Conservation (phyloP, 2,113 vertebrate genomes). For the Nanorana parkeri region DNA sequence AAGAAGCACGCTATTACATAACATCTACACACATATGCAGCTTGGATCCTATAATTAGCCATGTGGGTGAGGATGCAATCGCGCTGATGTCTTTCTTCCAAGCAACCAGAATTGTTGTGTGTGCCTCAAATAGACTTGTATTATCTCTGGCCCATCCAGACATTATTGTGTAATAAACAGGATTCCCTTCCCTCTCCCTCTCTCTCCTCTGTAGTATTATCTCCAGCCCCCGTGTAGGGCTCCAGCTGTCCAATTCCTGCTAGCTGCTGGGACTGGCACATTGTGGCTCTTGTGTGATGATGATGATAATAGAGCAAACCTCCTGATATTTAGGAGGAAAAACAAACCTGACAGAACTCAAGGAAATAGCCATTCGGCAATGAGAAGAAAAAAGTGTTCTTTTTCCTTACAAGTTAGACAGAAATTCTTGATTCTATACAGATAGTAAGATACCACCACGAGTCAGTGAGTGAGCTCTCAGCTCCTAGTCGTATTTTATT, state of each 20-base stretch:
- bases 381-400: too few relatives aligned
- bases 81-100: neutral
- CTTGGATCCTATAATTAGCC: slow-evolving; percentile 51
- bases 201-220: neutral
- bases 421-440: too few relatives aligned
- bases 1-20: slow-evolving; percentile 33
- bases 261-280: slow-evolving; percentile 41
- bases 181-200: neutral
- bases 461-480: too few relatives aligned
- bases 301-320: slow-evolving; percentile 39
- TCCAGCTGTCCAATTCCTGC: slow-evolving; percentile 46
- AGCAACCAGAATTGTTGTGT: slow-evolving; percentile 15
- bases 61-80: slow-evolving; percentile 46
- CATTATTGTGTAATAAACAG: slow-evolving; percentile 17
- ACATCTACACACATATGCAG: slow-evolving; percentile 50
- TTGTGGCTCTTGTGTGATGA: slow-evolving; percentile 8
- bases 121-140: slow-evolving; percentile 2
- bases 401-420: too few relatives aligned
- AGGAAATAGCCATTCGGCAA: neutral
- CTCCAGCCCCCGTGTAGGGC: slow-evolving; percentile 11
- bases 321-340: slow-evolving; percentile 29
- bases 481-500: too few relatives aligned
- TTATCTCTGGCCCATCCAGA: slow-evolving; percentile 11
- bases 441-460: too few relatives aligned
- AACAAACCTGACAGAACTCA: slow-evolving; percentile 24